Conservation (phyloP, 2,113 vertebrate genomes). For the Lynx canadensis region DNA sequence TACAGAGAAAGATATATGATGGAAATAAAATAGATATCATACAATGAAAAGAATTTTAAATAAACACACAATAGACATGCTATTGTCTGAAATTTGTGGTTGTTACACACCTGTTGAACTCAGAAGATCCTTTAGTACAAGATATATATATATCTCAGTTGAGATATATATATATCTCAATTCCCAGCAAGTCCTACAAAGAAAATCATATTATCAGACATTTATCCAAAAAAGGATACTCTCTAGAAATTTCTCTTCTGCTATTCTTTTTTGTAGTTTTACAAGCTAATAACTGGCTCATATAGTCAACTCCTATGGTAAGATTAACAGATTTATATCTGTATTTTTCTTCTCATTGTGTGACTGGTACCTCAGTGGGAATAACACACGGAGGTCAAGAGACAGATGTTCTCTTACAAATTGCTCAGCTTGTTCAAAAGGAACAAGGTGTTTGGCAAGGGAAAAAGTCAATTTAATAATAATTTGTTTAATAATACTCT, state of each 20-base stretch:
- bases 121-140: neutral
- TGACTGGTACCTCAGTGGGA: neutral
- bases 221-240: slow-evolving; percentile 6
- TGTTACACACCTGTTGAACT: neutral
- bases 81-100: neutral
- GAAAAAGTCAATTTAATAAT: neutral
- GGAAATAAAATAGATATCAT: neutral
- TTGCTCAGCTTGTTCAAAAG: slow-evolving; percentile 21
- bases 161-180: neutral
- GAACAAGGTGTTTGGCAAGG: neutral
- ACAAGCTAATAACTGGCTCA: neutral
- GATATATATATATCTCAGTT: too few species aligned
- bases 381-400: neutral
- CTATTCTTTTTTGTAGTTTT: neutral
- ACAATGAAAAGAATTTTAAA: neutral
- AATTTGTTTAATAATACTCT: neutral
- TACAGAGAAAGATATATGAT: neutral
- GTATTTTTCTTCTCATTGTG: neutral
- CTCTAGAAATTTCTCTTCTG: neutral
- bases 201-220: neutral
- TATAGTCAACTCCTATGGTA: neutral
- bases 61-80: neutral
- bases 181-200: neutral
- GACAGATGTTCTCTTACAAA: neutral
- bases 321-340: neutral